Conservation (phyloP, 2,113 vertebrate genomes). For the Notothenia coriiceps region DNA sequence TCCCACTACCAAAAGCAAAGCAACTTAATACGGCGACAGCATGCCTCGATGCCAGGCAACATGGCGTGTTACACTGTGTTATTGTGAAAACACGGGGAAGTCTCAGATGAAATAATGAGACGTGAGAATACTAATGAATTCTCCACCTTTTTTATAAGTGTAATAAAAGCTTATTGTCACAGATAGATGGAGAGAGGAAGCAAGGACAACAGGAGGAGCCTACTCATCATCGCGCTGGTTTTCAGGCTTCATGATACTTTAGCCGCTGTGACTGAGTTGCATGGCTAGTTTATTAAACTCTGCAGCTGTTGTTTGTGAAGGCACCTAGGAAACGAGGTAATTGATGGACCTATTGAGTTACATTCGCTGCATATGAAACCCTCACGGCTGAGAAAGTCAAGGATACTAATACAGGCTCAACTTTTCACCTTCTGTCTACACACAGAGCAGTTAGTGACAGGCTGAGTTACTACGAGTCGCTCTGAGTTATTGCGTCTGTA, state of each 20-base stretch:
- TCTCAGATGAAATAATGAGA: conserved; percentile 7
- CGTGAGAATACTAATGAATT: neutral
- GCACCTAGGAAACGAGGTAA: conserved; percentile 82
- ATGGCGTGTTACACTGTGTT: neutral
- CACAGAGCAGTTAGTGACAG: conserved; percentile 26
- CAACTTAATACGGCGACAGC: conserved; percentile 48
- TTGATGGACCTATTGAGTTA: conserved; percentile 77
- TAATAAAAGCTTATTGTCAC: neutral
- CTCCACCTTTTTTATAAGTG: neutral
- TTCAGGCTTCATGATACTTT: conserved; percentile 65
- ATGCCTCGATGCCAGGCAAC: conserved; percentile 17
- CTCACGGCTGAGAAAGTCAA: conserved; percentile 55
- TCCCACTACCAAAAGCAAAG: conserved; percentile 70
- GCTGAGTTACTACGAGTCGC: conserved; percentile 39
- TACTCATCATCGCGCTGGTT: conserved; percentile 66
- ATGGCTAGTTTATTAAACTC: conserved; percentile 73
- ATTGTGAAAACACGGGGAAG: neutral
- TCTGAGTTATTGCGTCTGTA: conserved; percentile 28
- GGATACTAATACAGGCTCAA: conserved; percentile 59
- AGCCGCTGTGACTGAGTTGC: conserved; percentile 67
- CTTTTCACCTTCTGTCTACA: conserved; percentile 42
- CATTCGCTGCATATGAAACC: conserved; percentile 65
- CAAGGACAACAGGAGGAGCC: conserved; percentile 46
- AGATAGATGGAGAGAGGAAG: conserved; percentile 4
- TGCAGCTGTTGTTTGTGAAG: conserved; percentile 86